phyloP scores from a whole-genome alignment of 2,113 vertebrate genomes.

The Campylorhamphus procurvoides region DNA sequence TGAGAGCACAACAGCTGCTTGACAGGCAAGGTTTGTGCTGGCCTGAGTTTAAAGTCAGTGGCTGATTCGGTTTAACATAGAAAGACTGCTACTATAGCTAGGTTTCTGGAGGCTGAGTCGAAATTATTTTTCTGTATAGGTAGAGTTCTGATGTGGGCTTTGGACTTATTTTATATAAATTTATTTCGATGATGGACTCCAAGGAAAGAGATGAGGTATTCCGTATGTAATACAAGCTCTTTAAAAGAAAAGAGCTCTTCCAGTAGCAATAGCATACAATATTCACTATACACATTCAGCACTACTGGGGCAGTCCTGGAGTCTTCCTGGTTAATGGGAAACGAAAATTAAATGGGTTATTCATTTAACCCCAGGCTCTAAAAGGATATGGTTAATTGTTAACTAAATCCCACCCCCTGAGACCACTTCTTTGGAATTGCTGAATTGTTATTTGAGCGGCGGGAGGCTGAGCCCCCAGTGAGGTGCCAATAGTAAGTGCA shows the following conservation, averaged over 20 bases:
- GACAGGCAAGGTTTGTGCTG: not conserved
- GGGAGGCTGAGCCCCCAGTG: not conserved
- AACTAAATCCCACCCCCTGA: not conserved
- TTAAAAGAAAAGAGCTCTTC: not conserved
- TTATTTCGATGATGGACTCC: not conserved
- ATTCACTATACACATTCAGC: not conserved
- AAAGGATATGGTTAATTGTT: accelerated
- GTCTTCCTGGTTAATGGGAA: not conserved
- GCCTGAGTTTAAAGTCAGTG: not conserved
- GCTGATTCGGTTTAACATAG: not conserved
- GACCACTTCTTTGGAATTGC: not conserved
- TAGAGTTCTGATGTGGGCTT: not conserved
- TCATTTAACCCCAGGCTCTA: not conserved
- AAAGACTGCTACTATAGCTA: not conserved
- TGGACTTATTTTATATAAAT: not conserved
- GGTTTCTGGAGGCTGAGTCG: not conserved
- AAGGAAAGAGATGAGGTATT: not conserved
- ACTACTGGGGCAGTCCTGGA: not conserved
- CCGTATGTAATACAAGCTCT: not conserved
- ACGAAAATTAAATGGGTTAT: not conserved
- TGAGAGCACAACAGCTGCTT: not conserved
- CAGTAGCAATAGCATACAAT: not conserved
- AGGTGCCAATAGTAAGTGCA: not conserved
- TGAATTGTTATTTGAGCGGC: not conserved
- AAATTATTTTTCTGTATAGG: not conserved